Evolutionary conservation across 2,113 vertebrate species (phyloP), one percentile per base, ranked within the genome.

Genomic region (Mastomys natalensis): DNA sequence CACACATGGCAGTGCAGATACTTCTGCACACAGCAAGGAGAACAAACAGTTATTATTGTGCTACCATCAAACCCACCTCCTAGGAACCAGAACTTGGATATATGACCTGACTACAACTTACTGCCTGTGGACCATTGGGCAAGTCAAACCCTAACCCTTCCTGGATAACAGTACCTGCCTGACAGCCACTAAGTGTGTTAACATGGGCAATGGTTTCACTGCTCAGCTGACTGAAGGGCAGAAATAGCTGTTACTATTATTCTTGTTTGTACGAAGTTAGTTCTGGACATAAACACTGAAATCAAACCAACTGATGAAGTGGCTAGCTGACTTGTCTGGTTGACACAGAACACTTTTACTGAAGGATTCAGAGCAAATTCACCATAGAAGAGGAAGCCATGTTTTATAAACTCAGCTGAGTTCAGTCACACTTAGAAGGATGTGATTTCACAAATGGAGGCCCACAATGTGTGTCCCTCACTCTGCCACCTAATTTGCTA

Each of bases 1-100:
- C 2, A 64, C 7, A 3, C 15, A 58, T 1, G 96, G 98, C 58
- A 97, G 97, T 64, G 96, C 96, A 90, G 98, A 64, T 11, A 9
- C 93, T 2, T 74, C 97, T 78, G 93, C 77, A 12, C 43, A 94
- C 24, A 97, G 97, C 78, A 78, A 31, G 40, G 95, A 81, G 55
- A 48, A 97, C 90, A 62, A 92, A 91, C 76, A 24, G 58, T 97
- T 97, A 97, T 1, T 3, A 45, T n/a, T 7, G 48, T 37, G 64
- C n/a, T 37, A 26, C 40, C 29, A 48, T 70, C 21, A 53, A 89
- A 72, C 40, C 51, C 80, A 58, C 51, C 0, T 10, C 29, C 40
- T 34, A 37, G 37, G n/a, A 64, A n/a, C 51, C 60, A 90, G 51
- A 70, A 77, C 62, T 34, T 64, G 82, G 40, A 64, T 34, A 1